Evolutionary conservation across 2,888 invertebrate genomes (phyloP), one percentile per base, ranked within the genome.

Genomic region (Beris chalybata): DNA sequence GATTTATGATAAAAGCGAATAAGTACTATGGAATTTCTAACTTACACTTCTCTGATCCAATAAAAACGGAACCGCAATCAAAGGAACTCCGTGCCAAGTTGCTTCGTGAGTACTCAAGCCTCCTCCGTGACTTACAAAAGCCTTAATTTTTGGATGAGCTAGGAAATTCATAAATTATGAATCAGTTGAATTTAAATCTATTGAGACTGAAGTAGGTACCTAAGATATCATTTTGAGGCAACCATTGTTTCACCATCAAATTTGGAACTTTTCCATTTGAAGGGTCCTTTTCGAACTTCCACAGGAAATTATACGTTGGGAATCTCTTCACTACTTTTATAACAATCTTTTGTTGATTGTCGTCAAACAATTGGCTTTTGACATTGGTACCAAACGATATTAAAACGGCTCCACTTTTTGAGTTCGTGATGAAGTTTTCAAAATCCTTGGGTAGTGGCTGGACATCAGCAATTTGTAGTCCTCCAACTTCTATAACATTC

Each of bases 151-250:
- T 0, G 74, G 66, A 59, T 74, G 70, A 38, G 74, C 78, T 76
- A 57, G 15, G 70, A 6, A 11, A 70, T 6, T 43, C 11, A 30
- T 47, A 4, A 3, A 48, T 58, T 48, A 45, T 3, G 57, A 38
- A 38, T 38, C 3, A 38, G 70, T 38, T 38, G 9, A 38, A 12
- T 43, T 1, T 4, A 44, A 54, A 54, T 47, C n/a, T 11, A 54
- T 38, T 58, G 31, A 12, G 15, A 43, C 2, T 52, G 5, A 22
- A 31, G 7, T 3, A 77, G 75, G 77, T 71, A 83, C 84, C 79
- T 15, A 85, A 71, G 56, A 85, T 74, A 71, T 84, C 84, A 64
- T 78, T 80, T 69, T 85, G 85, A 0, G 85, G 83, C 43, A 83
- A 69, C 84, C 84, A 85, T 32, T 79, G 77, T 58, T 72, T 75